A percentile compares a stretch with the other conserved stretches of the same genome.
Conservation (phyloP, 2,113 vertebrate species). For the Petaurus breviceps region DNA sequence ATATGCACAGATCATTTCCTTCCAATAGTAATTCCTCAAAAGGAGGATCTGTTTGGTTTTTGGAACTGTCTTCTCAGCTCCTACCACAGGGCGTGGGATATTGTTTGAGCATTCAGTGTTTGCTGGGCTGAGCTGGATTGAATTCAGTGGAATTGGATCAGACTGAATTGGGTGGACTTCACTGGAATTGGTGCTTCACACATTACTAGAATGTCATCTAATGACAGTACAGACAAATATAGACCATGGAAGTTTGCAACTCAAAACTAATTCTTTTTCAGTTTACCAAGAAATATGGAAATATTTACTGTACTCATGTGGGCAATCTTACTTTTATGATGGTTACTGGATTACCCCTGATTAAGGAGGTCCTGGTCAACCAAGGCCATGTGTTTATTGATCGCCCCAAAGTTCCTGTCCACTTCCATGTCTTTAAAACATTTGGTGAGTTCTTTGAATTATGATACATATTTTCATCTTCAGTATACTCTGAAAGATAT, state of each 20-base stretch:
- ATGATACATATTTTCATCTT: not conserved
- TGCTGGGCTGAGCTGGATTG: not conserved
- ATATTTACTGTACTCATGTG: constrained; percentile 79
- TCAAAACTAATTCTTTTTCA: constrained; percentile 70
- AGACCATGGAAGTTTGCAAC: not conserved
- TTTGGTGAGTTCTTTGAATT: constrained; percentile 80
- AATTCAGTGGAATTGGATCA: not conserved
- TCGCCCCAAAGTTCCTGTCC: constrained; percentile 80
- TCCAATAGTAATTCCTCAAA: not conserved
- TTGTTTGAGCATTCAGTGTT: not conserved
- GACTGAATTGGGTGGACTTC: not conserved
- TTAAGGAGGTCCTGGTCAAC: constrained; percentile 88
- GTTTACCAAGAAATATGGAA: constrained; percentile 86
- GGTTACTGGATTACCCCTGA: constrained; percentile 84
- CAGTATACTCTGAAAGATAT: not conserved
- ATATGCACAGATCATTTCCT: not conserved
- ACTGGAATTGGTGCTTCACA: not conserved
- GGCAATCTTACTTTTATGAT: constrained; percentile 76
- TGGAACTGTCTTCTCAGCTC: not conserved
- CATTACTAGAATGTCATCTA: not conserved
- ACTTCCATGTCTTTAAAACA: constrained; percentile 76
- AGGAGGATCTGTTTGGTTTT: not conserved
- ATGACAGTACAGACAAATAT: not conserved
- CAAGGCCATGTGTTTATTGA: constrained; percentile 86
- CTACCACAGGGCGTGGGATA: not conserved